A percentile compares a stretch with the other conserved stretches of the same genome.
Conservation (phyloP, 2,888 invertebrate genomes). For the Pyrrhosoma nymphula region DNA sequence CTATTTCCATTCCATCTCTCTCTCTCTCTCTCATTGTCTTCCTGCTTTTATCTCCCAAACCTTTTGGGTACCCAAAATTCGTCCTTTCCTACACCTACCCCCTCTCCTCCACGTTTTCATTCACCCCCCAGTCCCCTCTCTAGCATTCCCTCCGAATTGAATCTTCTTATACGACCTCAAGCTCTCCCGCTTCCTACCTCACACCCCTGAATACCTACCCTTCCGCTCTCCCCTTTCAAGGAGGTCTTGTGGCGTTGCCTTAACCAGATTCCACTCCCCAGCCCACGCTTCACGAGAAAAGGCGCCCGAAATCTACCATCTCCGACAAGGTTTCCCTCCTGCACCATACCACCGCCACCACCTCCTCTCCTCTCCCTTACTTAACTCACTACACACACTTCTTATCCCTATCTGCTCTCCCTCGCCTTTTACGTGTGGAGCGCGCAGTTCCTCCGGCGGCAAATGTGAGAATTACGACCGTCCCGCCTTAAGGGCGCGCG, state of each 20-base stretch:
- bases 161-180: slow-evolving; percentile 14
- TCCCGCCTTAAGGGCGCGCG: slow-evolving; percentile 32
- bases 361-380: background rate
- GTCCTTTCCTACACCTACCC: background rate
- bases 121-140: background rate
- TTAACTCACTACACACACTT: background rate
- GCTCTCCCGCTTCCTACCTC: too few species aligned
- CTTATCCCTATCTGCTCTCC: background rate
- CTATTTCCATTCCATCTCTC: background rate
- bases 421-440: background rate
- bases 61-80: background rate
- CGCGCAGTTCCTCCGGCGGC: slow-evolving; percentile 40
- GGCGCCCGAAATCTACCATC: slow-evolving; percentile 54
- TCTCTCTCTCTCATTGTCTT: background rate
- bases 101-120: background rate
- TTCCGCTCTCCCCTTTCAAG: background rate
- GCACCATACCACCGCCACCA: too few species aligned
- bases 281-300: background rate
- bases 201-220: background rate
- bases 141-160: background rate
- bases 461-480: slow-evolving; percentile 63
- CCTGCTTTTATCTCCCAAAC: background rate
- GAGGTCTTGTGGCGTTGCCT: background rate
- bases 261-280: background rate
- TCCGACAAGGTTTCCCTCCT: slow-evolving; percentile 5